Base-by-base conservation (phyloP, 2,113 vertebrate genomes). In the Illadopsis cleaveri region DNA sequence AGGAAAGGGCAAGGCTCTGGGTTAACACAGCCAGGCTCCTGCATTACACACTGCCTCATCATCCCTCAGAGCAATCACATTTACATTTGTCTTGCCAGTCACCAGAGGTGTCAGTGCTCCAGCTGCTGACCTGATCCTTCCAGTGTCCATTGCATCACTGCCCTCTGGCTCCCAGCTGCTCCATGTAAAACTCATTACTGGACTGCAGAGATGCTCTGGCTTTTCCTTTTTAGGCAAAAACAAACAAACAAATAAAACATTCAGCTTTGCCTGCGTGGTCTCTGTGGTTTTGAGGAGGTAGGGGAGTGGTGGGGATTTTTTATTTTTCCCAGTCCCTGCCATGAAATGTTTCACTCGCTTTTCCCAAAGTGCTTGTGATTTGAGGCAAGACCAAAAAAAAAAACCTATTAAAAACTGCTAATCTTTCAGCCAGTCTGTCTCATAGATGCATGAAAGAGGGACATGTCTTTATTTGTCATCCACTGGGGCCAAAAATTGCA, bases 241-340 rank as follows among this genome's bases (percentile, higher is more conserved):
- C 86, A 93, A 96, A 88, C 75, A 95, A 97, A 93, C 56, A 96
- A 97, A 95, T 60, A 71, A 75, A 80, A 24, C 14, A 42, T 44
- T 62, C 33, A 6, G 33, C 64, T 83, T 60, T 78, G 27, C 56
- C 76, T 86, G 53, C 14, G 0, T 80, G 58, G 37, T 87, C 48
- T 73, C 37, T 64, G 85, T 92, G 90, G 85, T 64, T 95, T 93
- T 93, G 70, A 87, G 60, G 56, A 83, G 24, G 50, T 72, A 77
- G 28, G 20, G 62, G 33, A 76, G 33, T 24, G 38, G 22, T 8
- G 2, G 31, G n/a, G 40, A 17, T 5, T 18, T 40, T 58, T 54
- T 48, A 62, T 60, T 50, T 50, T 50, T 27, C 19, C 61, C 50
- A 33, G 30, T 65, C 12, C 15, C 22, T 73, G 75, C 22, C 64